Percentiles rank a stretch among this genome's conserved stretches.
Conservation (phyloP, 2,888 invertebrate species). For the Myopa tessellatipennis region DNA sequence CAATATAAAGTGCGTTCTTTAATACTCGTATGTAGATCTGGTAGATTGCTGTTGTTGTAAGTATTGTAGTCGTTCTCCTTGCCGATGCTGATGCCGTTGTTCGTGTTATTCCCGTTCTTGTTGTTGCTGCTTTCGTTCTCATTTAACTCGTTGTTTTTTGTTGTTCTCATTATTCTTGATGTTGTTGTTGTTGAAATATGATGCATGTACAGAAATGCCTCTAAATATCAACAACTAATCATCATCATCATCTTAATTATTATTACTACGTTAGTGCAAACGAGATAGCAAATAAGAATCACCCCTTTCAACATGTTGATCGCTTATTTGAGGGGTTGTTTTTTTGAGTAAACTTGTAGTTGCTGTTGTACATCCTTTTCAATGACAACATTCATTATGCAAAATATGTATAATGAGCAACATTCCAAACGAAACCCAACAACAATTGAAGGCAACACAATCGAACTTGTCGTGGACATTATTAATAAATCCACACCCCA, state of each 20-base stretch:
- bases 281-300: slow-evolving; percentile 19
- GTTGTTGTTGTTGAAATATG: slow-evolving; percentile 23
- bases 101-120: neutral
- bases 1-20: neutral
- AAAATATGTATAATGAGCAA: slow-evolving; percentile 48
- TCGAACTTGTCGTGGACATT: slow-evolving; percentile 33
- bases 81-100: neutral
- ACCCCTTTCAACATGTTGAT: slow-evolving; percentile 29
- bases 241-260: neutral
- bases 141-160: neutral
- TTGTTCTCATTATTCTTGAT: neutral
- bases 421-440: slow-evolving; percentile 32
- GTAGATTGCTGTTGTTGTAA: neutral
- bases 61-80: neutral
- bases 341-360: neutral
- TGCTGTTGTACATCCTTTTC: slow-evolving; percentile 38
- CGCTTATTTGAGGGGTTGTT: slow-evolving; percentile 26
- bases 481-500: slow-evolving; percentile 36
- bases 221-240: slow-evolving; percentile 3
- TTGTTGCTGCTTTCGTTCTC: too few relatives aligned
- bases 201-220: slow-evolving; percentile 10
- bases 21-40: neutral
- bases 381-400: slow-evolving; percentile 53
- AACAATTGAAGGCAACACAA: neutral
- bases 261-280: neutral